Conservation (phyloP, 2,888 invertebrate species). For the Lasiommata megera region DNA sequence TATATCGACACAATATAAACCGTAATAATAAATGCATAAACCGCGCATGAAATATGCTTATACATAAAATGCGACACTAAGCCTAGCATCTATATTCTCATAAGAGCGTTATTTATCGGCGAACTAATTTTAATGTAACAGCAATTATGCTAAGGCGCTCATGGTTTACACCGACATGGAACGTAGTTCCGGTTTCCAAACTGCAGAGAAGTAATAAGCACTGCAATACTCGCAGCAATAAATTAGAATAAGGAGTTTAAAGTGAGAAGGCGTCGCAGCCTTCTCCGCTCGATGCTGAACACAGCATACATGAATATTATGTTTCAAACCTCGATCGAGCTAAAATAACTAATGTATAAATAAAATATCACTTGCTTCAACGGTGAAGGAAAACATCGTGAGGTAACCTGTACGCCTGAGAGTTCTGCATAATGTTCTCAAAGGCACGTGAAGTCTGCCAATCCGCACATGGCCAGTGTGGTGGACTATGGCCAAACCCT, state of each 20-base stretch:
- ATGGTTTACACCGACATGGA: conserved; percentile 76
- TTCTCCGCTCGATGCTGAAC: conserved; percentile 39
- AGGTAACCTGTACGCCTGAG: too few relatives aligned
- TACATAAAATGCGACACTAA: conserved; percentile 25
- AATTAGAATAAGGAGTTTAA: conserved; percentile 78
- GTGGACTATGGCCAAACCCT: too few relatives aligned
- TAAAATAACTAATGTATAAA: conserved; percentile 14
- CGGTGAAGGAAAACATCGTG: too few relatives aligned
- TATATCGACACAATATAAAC: conserved; percentile 1
- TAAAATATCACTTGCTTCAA: too few relatives aligned
- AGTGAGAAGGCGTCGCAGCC: conserved; percentile 53
- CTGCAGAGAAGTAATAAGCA: conserved; percentile 77
- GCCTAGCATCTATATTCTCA: conserved; percentile 48
- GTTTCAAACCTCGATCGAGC: conserved; percentile 19
- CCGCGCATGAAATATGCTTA: conserved; percentile 26
- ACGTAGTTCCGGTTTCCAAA: conserved; percentile 70
- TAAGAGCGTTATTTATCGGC: conserved; percentile 72
- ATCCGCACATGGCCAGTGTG: too few relatives aligned
- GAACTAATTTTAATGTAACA: conserved; percentile 74
- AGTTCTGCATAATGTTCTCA: too few relatives aligned
- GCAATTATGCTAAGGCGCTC: conserved; percentile 77
- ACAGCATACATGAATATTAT: conserved; percentile 31
- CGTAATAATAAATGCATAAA: too few relatives aligned
- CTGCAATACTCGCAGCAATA: conserved; percentile 71
- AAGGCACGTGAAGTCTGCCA: too few relatives aligned